A percentile compares a stretch with the other conserved stretches of the same genome.
These are phyloP conservation scores for Formica aserva DNA, from an alignment of 2,888 invertebrate genomes.

Conservation along the genomic window DNA sequence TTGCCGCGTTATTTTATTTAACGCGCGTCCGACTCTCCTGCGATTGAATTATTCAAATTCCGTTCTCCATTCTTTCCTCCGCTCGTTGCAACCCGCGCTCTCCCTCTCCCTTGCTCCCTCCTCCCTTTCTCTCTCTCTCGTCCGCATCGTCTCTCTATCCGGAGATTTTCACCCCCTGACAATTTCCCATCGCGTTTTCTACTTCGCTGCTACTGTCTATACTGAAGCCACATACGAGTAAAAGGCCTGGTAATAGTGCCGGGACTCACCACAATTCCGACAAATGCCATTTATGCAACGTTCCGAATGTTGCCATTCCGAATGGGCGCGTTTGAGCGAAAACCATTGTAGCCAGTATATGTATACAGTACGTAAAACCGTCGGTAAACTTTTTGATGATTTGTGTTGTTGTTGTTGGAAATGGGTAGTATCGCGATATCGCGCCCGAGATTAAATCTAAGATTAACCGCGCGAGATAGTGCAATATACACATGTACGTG, in stretches of 20 bases:
- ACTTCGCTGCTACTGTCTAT: conserved; percentile 39
- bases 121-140: conserved; percentile 7
- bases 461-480: conserved; percentile 1
- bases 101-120: background rate
- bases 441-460: conserved; percentile 10
- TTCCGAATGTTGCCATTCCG: conserved; percentile 23
- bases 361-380: conserved; percentile 32
- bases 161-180: conserved; percentile 66
- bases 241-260: conserved; percentile 56
- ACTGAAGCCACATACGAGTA: conserved; percentile 53
- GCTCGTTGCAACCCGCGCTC: conserved; percentile 24
- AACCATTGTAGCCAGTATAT: conserved; percentile 23
- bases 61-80: conserved; percentile 58
- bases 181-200: conserved; percentile 58
- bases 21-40: conserved; percentile 74
- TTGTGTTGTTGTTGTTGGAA: conserved; percentile 19
- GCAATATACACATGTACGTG: background rate
- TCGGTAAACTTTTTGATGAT: conserved; percentile 47
- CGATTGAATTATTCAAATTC: conserved; percentile 83
- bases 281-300: conserved; percentile 37
- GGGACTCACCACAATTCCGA: conserved; percentile 49
- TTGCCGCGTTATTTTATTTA: conserved; percentile 81
- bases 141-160: conserved; percentile 57
- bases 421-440: background rate
- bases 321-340: conserved; percentile 48